phyloP scores from a whole-genome alignment of 2,113 vertebrate species.

The Paratilapia polleni region DNA sequence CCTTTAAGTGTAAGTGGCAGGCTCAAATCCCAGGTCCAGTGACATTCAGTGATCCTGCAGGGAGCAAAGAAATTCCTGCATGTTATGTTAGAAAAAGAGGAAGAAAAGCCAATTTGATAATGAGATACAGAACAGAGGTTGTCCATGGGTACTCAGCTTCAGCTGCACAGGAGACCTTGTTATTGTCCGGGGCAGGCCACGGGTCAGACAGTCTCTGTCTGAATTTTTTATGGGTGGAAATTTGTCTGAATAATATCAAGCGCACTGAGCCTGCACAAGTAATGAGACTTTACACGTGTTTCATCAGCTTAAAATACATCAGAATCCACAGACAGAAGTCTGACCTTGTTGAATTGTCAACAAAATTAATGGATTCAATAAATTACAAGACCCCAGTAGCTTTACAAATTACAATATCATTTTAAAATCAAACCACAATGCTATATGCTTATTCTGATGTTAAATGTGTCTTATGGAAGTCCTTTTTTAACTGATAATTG shows the following conservation, averaged over 20 bases:
- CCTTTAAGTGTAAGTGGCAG: constrained; percentile 12
- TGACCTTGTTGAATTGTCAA: constrained; percentile 50
- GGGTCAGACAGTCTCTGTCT: constrained; percentile 56
- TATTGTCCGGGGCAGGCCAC: constrained; percentile 50
- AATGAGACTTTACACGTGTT: constrained; percentile 47
- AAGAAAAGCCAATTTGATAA: constrained; percentile 69
- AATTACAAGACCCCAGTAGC: constrained; percentile 35
- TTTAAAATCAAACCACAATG: constrained; percentile 36
- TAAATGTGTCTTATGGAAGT: constrained; percentile 11
- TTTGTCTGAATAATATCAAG: constrained; percentile 53
- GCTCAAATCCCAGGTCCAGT: constrained; percentile 24
- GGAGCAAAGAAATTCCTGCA: constrained; percentile 40
- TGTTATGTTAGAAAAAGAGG: constrained; percentile 19
- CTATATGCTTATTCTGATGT: background rate
- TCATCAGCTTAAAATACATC: constrained; percentile 17
- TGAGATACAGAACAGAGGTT: constrained; percentile 61
- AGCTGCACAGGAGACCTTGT: constrained; percentile 59
- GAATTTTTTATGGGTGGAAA: constrained; percentile 52
- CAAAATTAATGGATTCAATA: constrained; percentile 36
- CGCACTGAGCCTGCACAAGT: constrained; percentile 24
- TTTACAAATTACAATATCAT: constrained; percentile 27
- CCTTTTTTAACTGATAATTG: constrained; percentile 34
- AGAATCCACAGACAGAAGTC: constrained; percentile 3
- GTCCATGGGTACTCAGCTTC: constrained; percentile 23
- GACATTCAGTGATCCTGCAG: constrained; percentile 42